Base-by-base conservation (phyloP, 1,140 invertebrate genomes). In the Danaus melanippus region DNA sequence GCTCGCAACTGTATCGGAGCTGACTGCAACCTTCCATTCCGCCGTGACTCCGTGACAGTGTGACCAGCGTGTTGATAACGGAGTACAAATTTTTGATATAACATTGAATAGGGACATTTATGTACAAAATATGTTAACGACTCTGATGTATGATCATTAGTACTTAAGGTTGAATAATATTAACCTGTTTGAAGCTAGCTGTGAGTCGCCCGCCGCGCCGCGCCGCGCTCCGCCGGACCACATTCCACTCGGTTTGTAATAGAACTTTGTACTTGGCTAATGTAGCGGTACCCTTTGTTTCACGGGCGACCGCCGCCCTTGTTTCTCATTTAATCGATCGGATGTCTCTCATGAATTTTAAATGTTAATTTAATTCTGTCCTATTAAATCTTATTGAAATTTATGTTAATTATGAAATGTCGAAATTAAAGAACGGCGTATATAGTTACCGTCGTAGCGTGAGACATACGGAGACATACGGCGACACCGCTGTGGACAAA, bases 221-320 rank as follows among this genome's bases (percentile, higher is more conserved):
- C 68, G 74, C 74, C 71, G 67, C 71, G 73, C 76, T 79, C 76
- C 71, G n/a, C 74, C 66, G 71, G 69, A 76, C 74, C 71, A 69
- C 71, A 74, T 79, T 79, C 76, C 71, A 66, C 66, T 72, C 56
- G 67, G 56, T 69, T 66, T 54, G 62, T 68, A 77, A 76, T 67
- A 71, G 61, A 67, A 71, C 56, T 70, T 66, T 61, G 63, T 65
- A 58, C 59, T 61, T 52, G 51, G 53, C 50, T 45, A 51, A n/a
- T 39, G 47, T 53, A 52, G 56, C 48, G 53, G 58, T 52, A 12
- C 48, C 40, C 53, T 56, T 56, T 60, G 53, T 60, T 44, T 50
- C 46, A 46, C 50, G 41, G 39, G 15, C 49, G 49, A 39, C 42
- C 53, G 50, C 43, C 43, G 42, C 50, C 50, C 51, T 45, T 53